phyloP scores from a whole-genome alignment of 2,888 invertebrate species.

The Thereva unica region DNA sequence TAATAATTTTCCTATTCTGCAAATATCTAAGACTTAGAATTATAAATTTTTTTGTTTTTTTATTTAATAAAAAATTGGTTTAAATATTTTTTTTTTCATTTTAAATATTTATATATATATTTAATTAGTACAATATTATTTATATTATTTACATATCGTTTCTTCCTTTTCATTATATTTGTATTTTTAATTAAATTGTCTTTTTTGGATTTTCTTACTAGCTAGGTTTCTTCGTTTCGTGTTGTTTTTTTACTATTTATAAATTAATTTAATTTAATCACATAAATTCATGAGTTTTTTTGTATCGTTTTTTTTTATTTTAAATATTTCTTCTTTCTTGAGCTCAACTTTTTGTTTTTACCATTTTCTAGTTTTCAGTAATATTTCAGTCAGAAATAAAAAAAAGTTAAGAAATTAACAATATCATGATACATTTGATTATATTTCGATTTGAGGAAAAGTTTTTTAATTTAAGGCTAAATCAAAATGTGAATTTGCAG shows the following conservation, averaged over 20 bases:
- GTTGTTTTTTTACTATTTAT: conserved; percentile 17
- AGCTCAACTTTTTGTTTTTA: conserved; percentile 18
- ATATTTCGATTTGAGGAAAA: no score
- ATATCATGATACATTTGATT: background rate
- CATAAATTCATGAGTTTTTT: conserved; percentile 37
- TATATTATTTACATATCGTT: conserved; percentile 22
- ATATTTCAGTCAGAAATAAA: background rate
- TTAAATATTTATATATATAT: background rate
- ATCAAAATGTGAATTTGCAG: no score
- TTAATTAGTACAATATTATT: conserved; percentile 16
- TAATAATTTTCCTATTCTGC: conserved; percentile 31
- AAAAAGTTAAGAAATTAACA: background rate
- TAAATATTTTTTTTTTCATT: conserved; percentile 9
- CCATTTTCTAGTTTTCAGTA: background rate
- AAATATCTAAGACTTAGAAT: conserved; percentile 16
- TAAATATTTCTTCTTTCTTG: conserved; percentile 16
- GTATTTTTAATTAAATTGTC: conserved; percentile 33
- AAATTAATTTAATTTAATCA: conserved; percentile 25
- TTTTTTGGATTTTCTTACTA: conserved; percentile 23
- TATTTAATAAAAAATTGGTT: conserved; percentile 28
- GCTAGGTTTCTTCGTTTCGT: conserved; percentile 3
- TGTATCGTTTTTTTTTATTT: conserved; percentile 1
- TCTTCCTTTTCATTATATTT: background rate
- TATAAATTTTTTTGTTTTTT: conserved; percentile 5
- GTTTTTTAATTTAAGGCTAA: no score